These are phyloP conservation scores for Anabas testudineus DNA, from an alignment of 2,797 vertebrate genomes.

Conservation along the genomic window DNA sequence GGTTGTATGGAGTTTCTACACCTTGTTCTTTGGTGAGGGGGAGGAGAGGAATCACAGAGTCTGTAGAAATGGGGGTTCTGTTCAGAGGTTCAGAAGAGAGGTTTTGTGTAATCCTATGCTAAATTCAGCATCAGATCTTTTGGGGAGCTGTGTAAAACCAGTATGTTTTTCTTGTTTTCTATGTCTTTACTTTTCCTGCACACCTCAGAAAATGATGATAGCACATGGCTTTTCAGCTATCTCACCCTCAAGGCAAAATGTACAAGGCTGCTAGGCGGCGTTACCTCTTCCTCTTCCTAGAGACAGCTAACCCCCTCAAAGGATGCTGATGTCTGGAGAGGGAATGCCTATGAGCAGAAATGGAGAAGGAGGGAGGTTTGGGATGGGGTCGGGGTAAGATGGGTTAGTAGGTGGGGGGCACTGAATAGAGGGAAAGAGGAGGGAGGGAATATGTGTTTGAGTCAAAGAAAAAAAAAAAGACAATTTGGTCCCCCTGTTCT, in stretches of 20 bases:
- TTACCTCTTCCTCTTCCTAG: conserved; percentile 80
- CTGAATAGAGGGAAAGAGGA: conserved; percentile 62
- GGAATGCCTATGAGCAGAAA: conserved; percentile 83
- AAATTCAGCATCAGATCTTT: conserved; percentile 86
- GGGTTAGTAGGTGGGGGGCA: conserved; percentile 43
- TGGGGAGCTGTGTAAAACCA: conserved; percentile 81
- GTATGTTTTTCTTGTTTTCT: conserved; percentile 75
- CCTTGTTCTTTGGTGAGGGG: conserved; percentile 71
- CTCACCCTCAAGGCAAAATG: conserved; percentile 85
- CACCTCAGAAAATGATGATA: conserved; percentile 84
- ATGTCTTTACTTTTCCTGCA: conserved; percentile 76
- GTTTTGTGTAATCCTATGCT: conserved; percentile 85
- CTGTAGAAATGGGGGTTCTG: conserved; percentile 76
- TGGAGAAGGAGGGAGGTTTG: conserved; percentile 65
- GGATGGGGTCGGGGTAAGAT: conserved; percentile 56
- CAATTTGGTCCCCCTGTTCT: conserved; percentile 90
- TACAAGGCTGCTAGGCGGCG: conserved; percentile 82
- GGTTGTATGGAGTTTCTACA: conserved; percentile 73
- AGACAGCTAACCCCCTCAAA: conserved; percentile 87
- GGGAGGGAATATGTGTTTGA: conserved; percentile 77
- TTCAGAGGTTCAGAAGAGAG: conserved; percentile 78
- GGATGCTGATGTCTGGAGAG: conserved; percentile 85
- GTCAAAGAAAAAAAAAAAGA: conserved; percentile 75
- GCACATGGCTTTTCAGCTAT: conserved; percentile 81
- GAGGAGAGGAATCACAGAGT: conserved; percentile 78